Conservation (phyloP, 2,888 invertebrate species). For the Perithous albicinctus region DNA sequence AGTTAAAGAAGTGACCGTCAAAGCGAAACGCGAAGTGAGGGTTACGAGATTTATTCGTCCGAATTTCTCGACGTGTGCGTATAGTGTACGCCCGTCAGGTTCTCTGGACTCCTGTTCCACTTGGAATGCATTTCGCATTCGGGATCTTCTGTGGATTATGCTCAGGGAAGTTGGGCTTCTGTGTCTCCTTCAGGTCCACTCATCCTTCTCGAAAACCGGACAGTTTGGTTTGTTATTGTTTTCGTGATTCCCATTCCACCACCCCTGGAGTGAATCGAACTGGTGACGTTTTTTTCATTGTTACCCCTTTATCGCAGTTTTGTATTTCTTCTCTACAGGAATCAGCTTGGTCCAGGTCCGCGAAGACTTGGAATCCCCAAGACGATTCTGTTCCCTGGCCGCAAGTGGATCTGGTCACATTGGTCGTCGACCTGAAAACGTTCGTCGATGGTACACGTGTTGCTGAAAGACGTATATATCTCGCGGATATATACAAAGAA, state of each 20-base stretch:
- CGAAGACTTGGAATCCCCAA: conserved; percentile 12
- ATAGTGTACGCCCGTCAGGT: conserved; percentile 44
- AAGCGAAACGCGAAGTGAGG: conserved; percentile 68
- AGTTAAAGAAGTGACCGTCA: conserved; percentile 59
- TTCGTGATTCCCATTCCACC: conserved; percentile 56
- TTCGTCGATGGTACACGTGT: conserved; percentile 11
- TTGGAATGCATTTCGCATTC: conserved; percentile 83
- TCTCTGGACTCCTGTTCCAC: conserved; percentile 41
- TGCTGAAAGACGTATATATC: conserved; percentile 31
- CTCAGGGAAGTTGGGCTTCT: conserved; percentile 64
- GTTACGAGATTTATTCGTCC: conserved; percentile 83
- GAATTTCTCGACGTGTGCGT: conserved; percentile 75
- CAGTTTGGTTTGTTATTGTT: conserved; percentile 77
- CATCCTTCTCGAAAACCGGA: conserved; percentile 72
- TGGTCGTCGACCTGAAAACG: conserved; percentile 47
- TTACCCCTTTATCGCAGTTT: background rate
- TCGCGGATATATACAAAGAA: conserved; percentile 36
- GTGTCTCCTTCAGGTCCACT: conserved; percentile 62
- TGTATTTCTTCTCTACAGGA: background rate
- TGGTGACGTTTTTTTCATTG: conserved; percentile 27
- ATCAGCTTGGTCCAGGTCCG: background rate
- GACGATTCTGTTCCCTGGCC: background rate
- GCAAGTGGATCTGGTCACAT: background rate
- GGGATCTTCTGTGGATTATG: conserved; percentile 81
- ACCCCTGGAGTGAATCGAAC: conserved; percentile 22